phyloP scores from a whole-genome alignment of 2,888 invertebrate genomes.

The Myopa testacea region DNA sequence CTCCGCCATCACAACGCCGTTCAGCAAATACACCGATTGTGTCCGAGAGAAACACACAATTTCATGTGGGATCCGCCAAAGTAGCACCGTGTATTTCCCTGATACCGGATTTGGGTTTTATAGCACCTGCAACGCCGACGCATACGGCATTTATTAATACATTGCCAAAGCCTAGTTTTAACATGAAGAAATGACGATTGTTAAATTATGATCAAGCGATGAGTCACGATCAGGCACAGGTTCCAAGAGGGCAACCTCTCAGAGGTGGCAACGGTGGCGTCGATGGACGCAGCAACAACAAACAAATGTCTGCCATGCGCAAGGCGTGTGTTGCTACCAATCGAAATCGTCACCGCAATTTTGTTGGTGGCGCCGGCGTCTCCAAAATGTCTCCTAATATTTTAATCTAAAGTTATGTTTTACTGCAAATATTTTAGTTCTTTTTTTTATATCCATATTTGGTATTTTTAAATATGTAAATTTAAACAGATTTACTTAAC shows the following conservation, averaged over 20 bases:
- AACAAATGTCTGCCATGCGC: background rate
- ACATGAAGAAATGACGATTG: slow-evolving; percentile 67
- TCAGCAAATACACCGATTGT: slow-evolving; percentile 35
- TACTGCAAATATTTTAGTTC: slow-evolving; percentile 1
- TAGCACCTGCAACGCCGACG: slow-evolving; percentile 68
- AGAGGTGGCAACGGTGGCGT: background rate
- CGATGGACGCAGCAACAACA: background rate
- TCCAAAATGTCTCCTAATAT: slow-evolving; percentile 46
- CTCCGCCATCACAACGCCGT: slow-evolving; percentile 51
- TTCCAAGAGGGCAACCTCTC: background rate
- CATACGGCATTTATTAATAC: slow-evolving; percentile 64
- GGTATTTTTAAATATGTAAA: background rate
- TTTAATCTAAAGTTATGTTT: slow-evolving; percentile 43
- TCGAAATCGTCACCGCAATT: slow-evolving; percentile 35
- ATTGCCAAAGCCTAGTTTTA: slow-evolving; percentile 62
- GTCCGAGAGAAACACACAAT: slow-evolving; percentile 48
- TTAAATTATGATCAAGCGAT: slow-evolving; percentile 60
- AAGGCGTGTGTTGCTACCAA: slow-evolving; percentile 6
- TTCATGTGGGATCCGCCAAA: slow-evolving; percentile 62
- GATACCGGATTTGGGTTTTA: slow-evolving; percentile 72
- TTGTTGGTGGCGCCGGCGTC: slow-evolving; percentile 44
- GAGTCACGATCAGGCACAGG: background rate
- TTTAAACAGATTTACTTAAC: background rate
- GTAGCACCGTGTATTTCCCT: slow-evolving; percentile 69
- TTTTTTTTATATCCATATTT: slow-evolving; percentile 12